Evolutionary conservation across 2,888 invertebrate genomes (phyloP), one percentile per base, ranked within the genome.

Genomic region (Apamea monoglypha): DNA sequence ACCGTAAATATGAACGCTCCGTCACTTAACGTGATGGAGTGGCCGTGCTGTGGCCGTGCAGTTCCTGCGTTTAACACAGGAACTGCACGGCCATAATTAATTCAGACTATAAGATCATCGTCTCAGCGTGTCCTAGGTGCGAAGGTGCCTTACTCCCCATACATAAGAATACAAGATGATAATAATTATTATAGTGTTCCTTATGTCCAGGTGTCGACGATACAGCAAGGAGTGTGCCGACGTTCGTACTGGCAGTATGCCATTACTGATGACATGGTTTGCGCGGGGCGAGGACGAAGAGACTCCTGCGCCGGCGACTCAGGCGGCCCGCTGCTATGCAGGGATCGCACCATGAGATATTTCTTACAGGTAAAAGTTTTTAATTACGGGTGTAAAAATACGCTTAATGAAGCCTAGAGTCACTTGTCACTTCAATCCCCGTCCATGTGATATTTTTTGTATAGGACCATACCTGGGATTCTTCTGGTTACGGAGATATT

Each of bases 231-330:
- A 12, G 98, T 97, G 32, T 99, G 99, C 91, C 97, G 98, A 61
- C 97, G 97, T 36, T 98, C 99, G 0, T 99, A 99, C 94, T 97
- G 98, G 90, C 98, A 98, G 91, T 98, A 98, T 91, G 98, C 98
- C 76, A 99, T 99, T 74, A 98, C 98, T 0, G 97, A 98, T 81
- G 98, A 99, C 94, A 99, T 99, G 99, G 98, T 99, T 93, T 99
- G 99, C 92, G 99, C 99, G 12, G 99, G 99, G 0, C 98, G 98
- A 8, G 99, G 99, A 1, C 97, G 98, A 83, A 97, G 98, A 68
- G 99, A 99, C 95, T 98, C 99, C 0, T 99, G 99, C 94, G 98
- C 99, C 0, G 99, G 99, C 0, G 99, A 99, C 95, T 95, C 97
- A 18, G 96, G 97, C 53, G 97, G 97, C 0, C 97, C 97, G 0